Evolutionary conservation across 2,113 vertebrate genomes (phyloP).

Genomic region (Calonectris borealis): DNA sequence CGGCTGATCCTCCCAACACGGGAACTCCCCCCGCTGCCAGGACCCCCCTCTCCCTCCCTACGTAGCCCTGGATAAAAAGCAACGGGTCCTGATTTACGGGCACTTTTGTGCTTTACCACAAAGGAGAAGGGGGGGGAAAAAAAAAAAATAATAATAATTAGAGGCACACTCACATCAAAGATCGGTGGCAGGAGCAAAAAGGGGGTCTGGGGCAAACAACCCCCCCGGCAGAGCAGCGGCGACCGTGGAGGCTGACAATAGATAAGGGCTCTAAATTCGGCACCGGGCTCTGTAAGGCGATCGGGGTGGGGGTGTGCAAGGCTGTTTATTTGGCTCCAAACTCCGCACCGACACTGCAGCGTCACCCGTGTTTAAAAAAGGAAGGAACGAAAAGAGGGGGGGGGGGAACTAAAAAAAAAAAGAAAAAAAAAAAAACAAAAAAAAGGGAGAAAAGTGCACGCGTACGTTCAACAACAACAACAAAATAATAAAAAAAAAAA

Average conservation of each 20-base stretch:
- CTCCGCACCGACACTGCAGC: not conserved
- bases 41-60: not conserved
- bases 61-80: not conserved
- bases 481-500: no score
- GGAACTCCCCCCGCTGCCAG: not conserved
- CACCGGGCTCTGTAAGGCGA: not conserved
- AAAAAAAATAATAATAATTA: not conserved
- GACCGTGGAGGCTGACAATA: not conserved
- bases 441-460: not conserved
- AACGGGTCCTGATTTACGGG: not conserved
- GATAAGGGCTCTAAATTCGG: conserved; percentile 24
- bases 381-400: not conserved
- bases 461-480: not conserved
- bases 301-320: not conserved
- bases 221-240: not conserved
- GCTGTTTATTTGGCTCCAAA: conserved; percentile 32
- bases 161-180: not conserved
- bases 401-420: not conserved
- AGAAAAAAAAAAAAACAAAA: no score
- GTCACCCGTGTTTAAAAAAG: not conserved
- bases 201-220: not conserved
- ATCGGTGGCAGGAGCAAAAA: not conserved
- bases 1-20: not conserved
- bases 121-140: no score
- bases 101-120: not conserved